phyloP scores from a whole-genome alignment of 2,888 invertebrate genomes.

The Euzetes globulus region DNA sequence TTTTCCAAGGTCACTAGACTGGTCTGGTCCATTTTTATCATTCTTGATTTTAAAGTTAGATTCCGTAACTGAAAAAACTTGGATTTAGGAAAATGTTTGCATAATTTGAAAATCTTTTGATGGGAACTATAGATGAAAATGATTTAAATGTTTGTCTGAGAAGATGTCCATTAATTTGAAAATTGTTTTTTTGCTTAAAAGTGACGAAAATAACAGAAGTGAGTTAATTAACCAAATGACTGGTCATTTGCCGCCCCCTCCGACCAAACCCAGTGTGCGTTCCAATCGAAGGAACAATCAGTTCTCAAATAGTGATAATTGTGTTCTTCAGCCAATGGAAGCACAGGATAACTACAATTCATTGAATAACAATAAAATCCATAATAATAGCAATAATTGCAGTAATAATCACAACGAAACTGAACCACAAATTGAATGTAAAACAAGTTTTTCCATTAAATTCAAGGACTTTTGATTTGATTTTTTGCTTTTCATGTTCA shows the following conservation, averaged over 20 bases:
- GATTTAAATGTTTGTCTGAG: too few species aligned
- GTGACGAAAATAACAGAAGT: conserved; percentile 6
- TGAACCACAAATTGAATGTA: neutral
- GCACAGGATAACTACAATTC: neutral
- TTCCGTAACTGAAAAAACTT: too few species aligned
- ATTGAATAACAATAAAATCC: neutral
- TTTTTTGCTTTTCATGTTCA: neutral
- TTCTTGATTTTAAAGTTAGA: too few species aligned
- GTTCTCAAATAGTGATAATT: neutral
- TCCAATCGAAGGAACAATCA: neutral
- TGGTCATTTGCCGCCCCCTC: conserved; percentile 47
- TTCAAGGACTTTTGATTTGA: neutral
- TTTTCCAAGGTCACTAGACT: too few species aligned
- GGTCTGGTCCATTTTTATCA: too few species aligned
- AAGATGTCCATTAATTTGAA: neutral
- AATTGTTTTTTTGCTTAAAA: neutral
- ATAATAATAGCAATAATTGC: conserved; percentile 2
- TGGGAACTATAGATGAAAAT: too few species aligned
- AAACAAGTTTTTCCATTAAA: neutral
- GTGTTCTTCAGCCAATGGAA: too few species aligned
- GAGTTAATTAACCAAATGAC: conserved; percentile 38
- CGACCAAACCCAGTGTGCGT: conserved; percentile 43
- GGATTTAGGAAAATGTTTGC: too few species aligned
- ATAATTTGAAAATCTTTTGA: too few species aligned
- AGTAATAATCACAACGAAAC: neutral